Base-by-base conservation (phyloP, 2,797 vertebrate species). In the Selene dorsalis region DNA sequence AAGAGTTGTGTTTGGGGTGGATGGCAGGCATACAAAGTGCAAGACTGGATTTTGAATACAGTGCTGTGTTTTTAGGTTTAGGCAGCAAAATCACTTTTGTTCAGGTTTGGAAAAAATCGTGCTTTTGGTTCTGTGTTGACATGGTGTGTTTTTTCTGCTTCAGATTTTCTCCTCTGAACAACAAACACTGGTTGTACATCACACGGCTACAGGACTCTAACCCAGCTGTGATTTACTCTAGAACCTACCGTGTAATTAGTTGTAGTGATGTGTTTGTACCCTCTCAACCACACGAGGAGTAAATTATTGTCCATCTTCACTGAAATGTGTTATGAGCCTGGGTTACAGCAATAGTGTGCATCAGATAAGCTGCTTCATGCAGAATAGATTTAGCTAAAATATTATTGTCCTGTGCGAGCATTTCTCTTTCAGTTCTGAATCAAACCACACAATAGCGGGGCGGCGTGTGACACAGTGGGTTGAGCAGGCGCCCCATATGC, bases 191-290 rank as follows among this genome's bases (percentile, higher is more conserved):
- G 47, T 71, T 71, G 12, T 68, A 73, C 61, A 65, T 69, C 48
- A 65, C 58, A 79, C 69, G 52, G 43, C 35, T 41, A 69, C 84
- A 65, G 65, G 53, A 57, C 28, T 79, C 38, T 26, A 72, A 52
- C 63, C 59, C 60, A 43, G 24, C 70, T 69, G 53, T 58, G 53
- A 52, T 75, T 62, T 57, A 28, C 39, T 41, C 16, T 59, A 11
- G 0, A 56, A 24, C 11, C 61, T 52, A 16, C 47, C 14, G 8
- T 39, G 47, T 57, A 22, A 78, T 68, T 48, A 57, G 11, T 20
- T 63, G 30, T 30, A 50, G 8, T 45, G 32, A 2, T 73, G 24
- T 47, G 35, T 83, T 70, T 71, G 64, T 57, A 52, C 14, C 12
- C 63, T 73, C 47, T 59, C 28, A 71, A 39, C 47, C 62, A 78